Evolutionary conservation across 2,113 vertebrate species (phyloP).

Genomic region (Daboia siamensis): DNA sequence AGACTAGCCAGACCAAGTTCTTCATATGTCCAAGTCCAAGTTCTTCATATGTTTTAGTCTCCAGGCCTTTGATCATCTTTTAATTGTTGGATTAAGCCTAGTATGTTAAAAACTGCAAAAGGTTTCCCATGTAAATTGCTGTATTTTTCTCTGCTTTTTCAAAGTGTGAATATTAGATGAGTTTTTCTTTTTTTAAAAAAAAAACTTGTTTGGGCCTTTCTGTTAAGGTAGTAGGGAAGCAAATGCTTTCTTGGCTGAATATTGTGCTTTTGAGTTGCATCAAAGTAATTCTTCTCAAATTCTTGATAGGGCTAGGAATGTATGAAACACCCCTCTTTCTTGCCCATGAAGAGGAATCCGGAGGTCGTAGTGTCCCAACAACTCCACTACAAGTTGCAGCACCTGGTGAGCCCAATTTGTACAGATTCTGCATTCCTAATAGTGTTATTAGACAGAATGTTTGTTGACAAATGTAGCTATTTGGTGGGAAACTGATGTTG

Average conservation of each 20-base stretch:
- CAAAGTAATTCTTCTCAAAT: constrained; percentile 17
- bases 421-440: background rate
- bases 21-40: too few species aligned
- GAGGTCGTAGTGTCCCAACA: constrained; percentile 89
- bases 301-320: constrained; percentile 84
- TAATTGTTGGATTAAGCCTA: background rate
- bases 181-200: background rate
- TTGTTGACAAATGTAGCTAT: background rate
- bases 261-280: background rate
- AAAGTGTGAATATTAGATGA: background rate
- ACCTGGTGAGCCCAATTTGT: constrained; percentile 72
- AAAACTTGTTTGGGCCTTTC: background rate
- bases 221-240: background rate
- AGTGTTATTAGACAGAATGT: background rate
- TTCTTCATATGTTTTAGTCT: too few species aligned
- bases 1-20: too few species aligned
- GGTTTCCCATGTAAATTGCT: background rate
- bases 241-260: background rate
- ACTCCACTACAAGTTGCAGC: constrained; percentile 84
- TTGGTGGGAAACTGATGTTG: background rate
- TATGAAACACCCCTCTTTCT: constrained; percentile 89
- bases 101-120: background rate
- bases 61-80: background rate
- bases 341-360: constrained; percentile 88
- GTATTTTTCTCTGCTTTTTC: background rate